phyloP scores from a whole-genome alignment of 2,888 invertebrate species.

The Platycnemis pennipes region DNA sequence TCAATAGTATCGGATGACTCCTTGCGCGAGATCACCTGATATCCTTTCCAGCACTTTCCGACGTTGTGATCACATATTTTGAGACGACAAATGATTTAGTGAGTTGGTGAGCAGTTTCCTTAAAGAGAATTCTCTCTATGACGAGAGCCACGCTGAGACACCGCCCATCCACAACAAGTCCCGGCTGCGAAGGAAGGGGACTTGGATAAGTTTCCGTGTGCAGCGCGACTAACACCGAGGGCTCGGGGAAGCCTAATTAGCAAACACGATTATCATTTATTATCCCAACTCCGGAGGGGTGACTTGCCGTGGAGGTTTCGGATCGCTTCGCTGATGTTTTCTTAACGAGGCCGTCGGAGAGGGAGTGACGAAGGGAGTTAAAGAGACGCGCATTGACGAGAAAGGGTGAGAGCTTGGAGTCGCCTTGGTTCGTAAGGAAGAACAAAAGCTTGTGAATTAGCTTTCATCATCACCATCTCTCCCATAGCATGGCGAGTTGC shows the following conservation, averaged over 20 bases:
- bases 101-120: no score
- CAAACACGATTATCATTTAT: slow-evolving; percentile 5
- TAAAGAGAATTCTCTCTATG: no score
- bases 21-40: no score
- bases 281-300: not conserved
- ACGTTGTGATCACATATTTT: no score
- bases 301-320: not conserved
- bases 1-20: no score
- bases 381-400: not conserved
- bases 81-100: no score
- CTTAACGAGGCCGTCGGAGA: not conserved
- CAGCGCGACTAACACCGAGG: not conserved
- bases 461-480: not conserved
- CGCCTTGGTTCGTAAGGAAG: not conserved
- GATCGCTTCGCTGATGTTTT: not conserved
- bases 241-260: not conserved
- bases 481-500: not conserved
- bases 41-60: no score
- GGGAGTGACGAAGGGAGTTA: not conserved
- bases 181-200: no score
- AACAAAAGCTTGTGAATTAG: not conserved
- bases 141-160: no score
- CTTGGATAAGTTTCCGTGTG: not conserved
- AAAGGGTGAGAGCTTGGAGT: not conserved
- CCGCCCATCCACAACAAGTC: no score